phyloP scores from a whole-genome alignment of 1,140 invertebrate genomes.

The Drosophila sulfurigaster region DNA sequence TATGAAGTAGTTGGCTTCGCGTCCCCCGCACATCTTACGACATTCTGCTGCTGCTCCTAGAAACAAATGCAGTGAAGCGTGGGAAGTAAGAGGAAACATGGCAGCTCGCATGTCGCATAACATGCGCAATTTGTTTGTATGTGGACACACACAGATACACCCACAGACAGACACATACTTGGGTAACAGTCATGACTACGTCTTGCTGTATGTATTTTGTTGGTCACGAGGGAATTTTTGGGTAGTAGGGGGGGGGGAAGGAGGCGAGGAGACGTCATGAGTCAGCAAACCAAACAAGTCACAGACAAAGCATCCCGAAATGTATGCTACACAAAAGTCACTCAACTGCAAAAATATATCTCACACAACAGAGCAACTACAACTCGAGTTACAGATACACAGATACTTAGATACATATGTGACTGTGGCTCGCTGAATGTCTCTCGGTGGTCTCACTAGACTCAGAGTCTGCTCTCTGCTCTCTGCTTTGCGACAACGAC shows the following conservation, averaged over 20 bases:
- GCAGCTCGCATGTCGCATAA: constrained; percentile 77
- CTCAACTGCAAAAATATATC: constrained; percentile 80
- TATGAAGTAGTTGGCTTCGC: constrained; percentile 2
- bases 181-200: constrained; percentile 14
- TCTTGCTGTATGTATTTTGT: constrained; percentile 44
- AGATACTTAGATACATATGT: constrained; percentile 23
- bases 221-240: constrained; percentile 69
- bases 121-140: constrained; percentile 75
- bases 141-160: constrained; percentile 40
- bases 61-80: constrained; percentile 3
- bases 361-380: constrained; percentile 41
- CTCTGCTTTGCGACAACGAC: neutral
- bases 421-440: constrained; percentile 24
- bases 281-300: constrained; percentile 73
- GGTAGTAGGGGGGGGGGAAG: no score
- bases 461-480: neutral
- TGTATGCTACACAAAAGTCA: constrained; percentile 58
- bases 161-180: constrained; percentile 1
- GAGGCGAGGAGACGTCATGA: constrained; percentile 60
- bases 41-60: neutral
- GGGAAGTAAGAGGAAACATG: constrained; percentile 53
- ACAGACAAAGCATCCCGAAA: constrained; percentile 55
- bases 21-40: no score
- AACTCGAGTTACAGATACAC: constrained; percentile 9
- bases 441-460: constrained; percentile 20